Conservation (phyloP, 1,140 invertebrate genomes). For the Trissolcus basalis region DNA sequence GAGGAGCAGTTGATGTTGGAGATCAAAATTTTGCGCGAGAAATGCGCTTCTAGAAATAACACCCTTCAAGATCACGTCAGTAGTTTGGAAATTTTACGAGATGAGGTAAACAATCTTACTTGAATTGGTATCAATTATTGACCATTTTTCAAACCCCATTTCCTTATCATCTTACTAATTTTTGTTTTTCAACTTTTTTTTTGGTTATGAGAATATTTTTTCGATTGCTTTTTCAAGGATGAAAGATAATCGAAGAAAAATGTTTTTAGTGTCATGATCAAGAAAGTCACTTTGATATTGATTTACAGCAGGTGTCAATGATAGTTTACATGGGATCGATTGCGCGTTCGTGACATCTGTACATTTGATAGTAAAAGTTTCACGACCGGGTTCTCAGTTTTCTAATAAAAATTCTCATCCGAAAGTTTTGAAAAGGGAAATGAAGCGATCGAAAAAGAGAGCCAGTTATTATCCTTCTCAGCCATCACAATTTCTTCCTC, state of each 20-base stretch:
- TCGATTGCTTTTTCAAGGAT: not conserved
- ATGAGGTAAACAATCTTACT: slow-evolving; percentile 80
- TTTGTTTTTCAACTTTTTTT: not conserved
- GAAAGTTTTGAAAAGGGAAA: too few relatives aligned
- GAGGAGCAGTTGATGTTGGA: slow-evolving; percentile 88
- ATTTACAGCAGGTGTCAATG: slow-evolving; percentile 1
- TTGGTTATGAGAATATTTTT: not conserved
- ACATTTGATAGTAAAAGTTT: slow-evolving; percentile 16
- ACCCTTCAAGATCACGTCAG: slow-evolving; percentile 87
- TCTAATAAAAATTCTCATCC: too few relatives aligned
- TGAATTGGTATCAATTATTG: not conserved
- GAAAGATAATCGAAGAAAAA: not conserved
- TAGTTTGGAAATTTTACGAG: slow-evolving; percentile 90
- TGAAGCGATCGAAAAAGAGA: too few relatives aligned
- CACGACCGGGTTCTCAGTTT: too few relatives aligned
- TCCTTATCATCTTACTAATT: not conserved
- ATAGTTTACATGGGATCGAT: not conserved
- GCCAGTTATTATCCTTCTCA: too few relatives aligned
- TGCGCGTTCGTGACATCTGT: not conserved
- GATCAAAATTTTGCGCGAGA: slow-evolving; percentile 88
- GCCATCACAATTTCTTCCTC: too few relatives aligned
- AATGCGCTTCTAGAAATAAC: slow-evolving; percentile 87
- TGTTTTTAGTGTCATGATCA: slow-evolving; percentile 8
- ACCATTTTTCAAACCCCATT: not conserved
- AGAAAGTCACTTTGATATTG: slow-evolving; percentile 2